These are phyloP conservation scores for Cosmopolites sordidus DNA, from an alignment of 2,888 invertebrate genomes.

Conservation along the genomic window DNA sequence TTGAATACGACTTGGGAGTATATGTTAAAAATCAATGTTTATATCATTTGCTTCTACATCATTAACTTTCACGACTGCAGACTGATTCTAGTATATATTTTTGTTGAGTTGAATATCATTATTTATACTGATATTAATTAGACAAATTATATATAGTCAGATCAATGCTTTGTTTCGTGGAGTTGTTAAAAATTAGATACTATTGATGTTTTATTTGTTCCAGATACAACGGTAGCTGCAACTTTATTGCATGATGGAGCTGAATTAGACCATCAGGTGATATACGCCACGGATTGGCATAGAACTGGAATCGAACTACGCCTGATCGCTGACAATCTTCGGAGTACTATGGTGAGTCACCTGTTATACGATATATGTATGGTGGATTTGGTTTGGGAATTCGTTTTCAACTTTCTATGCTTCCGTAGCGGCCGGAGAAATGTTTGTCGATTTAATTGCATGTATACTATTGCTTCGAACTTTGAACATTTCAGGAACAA, in stretches of 20 bases:
- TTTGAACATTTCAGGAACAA: too few species aligned
- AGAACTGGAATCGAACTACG: constrained; percentile 26
- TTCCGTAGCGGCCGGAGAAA: neutral
- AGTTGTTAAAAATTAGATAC: neutral
- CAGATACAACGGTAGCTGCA: neutral
- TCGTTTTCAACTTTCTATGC: neutral
- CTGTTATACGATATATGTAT: constrained; percentile 1
- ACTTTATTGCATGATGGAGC: neutral
- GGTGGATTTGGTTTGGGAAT: neutral
- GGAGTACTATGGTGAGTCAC: constrained; percentile 13
- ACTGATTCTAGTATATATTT: too few species aligned
- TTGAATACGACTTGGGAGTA: too few species aligned
- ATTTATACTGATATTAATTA: too few species aligned
- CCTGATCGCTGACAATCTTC: constrained; percentile 28
- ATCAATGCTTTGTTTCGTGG: too few species aligned
- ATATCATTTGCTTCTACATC: too few species aligned
- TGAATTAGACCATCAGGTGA: neutral
- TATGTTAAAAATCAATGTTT: too few species aligned
- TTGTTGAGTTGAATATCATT: too few species aligned
- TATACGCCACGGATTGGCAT: constrained; percentile 24
- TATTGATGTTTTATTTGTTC: neutral
- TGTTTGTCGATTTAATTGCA: too few species aligned
- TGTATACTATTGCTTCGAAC: too few species aligned
- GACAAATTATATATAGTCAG: too few species aligned
- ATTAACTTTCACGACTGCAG: too few species aligned